Evolutionary conservation across 2,113 vertebrate species (phyloP).

Genomic region (Pleuronectes platessa): DNA sequence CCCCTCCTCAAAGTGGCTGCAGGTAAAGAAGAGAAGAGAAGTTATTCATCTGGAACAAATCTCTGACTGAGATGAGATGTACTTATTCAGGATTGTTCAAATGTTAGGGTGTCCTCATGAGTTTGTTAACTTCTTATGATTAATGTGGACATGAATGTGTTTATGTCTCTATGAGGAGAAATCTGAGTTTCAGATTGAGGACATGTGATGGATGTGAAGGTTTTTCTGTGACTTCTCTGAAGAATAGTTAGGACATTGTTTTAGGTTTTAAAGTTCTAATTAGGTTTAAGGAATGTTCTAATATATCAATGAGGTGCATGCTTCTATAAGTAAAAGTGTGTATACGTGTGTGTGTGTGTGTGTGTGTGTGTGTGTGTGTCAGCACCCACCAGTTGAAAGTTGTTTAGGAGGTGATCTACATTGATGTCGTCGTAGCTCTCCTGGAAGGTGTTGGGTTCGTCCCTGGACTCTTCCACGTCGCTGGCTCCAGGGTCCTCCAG

Average conservation of each 20-base stretch:
- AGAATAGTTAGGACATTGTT: neutral
- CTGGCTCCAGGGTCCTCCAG: constrained; percentile 85
- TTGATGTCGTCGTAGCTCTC: constrained; percentile 87
- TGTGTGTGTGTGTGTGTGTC: neutral
- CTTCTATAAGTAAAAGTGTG: too few relatives aligned
- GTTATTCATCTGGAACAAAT: neutral
- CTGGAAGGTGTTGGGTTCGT: constrained; percentile 83
- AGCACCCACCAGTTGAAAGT: constrained; percentile 85
- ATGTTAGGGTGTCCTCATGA: too few relatives aligned
- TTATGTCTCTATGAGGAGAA: neutral
- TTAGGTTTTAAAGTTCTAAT: neutral
- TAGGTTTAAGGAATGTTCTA: too few relatives aligned
- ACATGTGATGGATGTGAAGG: neutral
- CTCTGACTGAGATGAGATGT: neutral
- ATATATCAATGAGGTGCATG: too few relatives aligned
- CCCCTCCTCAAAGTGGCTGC: constrained; percentile 88
- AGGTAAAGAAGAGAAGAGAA: constrained; percentile 54
- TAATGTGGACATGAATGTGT: neutral
- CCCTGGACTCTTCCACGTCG: constrained; percentile 85
- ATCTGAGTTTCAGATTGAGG: neutral
- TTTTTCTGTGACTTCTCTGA: too few relatives aligned
- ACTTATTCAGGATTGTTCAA: too few relatives aligned
- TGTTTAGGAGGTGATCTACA: constrained; percentile 86
- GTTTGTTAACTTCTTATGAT: neutral
- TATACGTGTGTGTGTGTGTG: neutral